Evolutionary conservation across 2,113 vertebrate species (phyloP), one percentile per base, ranked within the genome.

Genomic region (Pitta sordida): DNA sequence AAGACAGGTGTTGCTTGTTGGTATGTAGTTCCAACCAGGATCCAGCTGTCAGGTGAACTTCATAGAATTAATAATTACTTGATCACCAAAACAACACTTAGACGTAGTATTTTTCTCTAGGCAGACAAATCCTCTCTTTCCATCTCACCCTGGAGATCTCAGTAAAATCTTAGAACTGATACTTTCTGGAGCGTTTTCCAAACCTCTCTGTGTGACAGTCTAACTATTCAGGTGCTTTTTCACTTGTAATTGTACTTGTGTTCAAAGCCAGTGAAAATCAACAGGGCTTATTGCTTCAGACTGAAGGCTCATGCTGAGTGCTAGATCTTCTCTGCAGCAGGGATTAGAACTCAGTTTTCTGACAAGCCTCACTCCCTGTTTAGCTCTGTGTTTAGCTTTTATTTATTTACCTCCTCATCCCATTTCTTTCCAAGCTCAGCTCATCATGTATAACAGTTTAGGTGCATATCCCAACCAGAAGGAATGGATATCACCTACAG

Each of bases 391-490:
- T 29, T 88, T 60, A 32, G 21, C 17, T 95, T 69, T 65, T 62
- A 26, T 63, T 91, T 84, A 36, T 91, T 76, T 76, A 20, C 27
- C 18, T 85, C 64, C 62, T 82, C 23, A 36, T 27, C 26, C 44
- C 32, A 1, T 36, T 91, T 27, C 32, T 84, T 58, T 26, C 81
- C 60, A 43, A 51, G 60, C 36, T 75, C 51, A 65, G 27, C 30
- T 80, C 3, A 1, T 39, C 9, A 0, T 21, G 7, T 3, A 0
- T 2, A 34, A 4, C 30, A 58, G 7, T 46, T 84, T 8, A 2
- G 9, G 36, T 29, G 1, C 52, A 36, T 32, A 64, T 39, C 29
- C 56, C 14, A 36, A 44, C 4, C 2, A 12, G 68, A 49, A 52
- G 80, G 60, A 59, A 59, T 2, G 39, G 62, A 30, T 5, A 64